Base-by-base conservation (phyloP, 2,888 invertebrate species). In the Allygus modestus region DNA sequence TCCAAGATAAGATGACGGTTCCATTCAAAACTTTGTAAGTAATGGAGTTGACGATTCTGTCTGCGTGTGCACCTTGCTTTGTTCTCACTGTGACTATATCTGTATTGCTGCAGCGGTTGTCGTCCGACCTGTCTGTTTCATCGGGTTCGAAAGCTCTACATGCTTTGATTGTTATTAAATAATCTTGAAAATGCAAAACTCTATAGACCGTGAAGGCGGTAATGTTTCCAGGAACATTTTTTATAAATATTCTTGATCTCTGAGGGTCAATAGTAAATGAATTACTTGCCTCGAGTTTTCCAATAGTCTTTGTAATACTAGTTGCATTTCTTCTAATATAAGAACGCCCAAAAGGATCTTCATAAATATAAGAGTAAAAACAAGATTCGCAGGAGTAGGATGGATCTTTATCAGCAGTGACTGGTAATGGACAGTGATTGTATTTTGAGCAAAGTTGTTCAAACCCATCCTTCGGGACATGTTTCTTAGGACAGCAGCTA, bases 141-240 rank as follows among this genome's bases (percentile, higher is more conserved):
- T 89, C 89, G 87, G 89, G 31, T 51, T 88, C 71, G 85, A 87
- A 73, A 87, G 89, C 41, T 86, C 93, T 92, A 87, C 95, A 95
- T 0, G 94, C 94, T 12, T 91, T 91, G 31, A 95, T 89, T 81
- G 92, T 92, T 73, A 95, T 91, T 0, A 92, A 90, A 88, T 95
- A 95, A 65, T 92, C 89, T 0, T 92, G 92, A 87, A 91, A 95
- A 85, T 93, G 93, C 23, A 90, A 89, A 71, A 95, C 89, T 17
- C 91, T 89, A 0, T 87, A 86, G 0, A 93, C 79, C 0, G 86
- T 87, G 9, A 84, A 46, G 17, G n/a, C 23, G 9, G 84, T 82
- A 12, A 89, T 81, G 90, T 87, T 85, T 46, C 58, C 79, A 33
- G 33, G 43, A n/a, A 77, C 75, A 26, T 26, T 37, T 23, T 2